These are phyloP conservation scores for Dicaeum eximium DNA, from an alignment of 2,113 vertebrate genomes.

Conservation along the genomic window DNA sequence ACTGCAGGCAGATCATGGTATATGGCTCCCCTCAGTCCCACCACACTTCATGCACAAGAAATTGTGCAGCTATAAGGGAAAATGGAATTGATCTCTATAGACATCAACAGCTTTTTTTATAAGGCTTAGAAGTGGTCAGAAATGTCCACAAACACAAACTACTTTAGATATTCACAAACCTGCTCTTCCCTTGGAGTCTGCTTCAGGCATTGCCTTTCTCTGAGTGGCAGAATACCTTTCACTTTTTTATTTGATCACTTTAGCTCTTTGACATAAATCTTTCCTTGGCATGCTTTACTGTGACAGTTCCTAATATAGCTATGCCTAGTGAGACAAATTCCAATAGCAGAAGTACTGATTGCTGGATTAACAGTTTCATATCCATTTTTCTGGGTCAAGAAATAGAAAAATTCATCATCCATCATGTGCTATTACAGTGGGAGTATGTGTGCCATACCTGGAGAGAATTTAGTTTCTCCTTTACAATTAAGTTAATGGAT, in stretches of 20 bases:
- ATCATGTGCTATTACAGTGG: neutral
- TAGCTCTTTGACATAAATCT: conserved; percentile 1
- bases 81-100: neutral
- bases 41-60: neutral
- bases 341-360: neutral
- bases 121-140: neutral
- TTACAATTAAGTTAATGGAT: neutral
- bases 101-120: neutral
- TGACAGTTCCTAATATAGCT: conserved; percentile 33
- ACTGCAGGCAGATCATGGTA: neutral
- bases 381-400: neutral
- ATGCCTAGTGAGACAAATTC: conserved; percentile 20
- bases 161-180: neutral
- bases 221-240: neutral
- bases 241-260: conserved; percentile 33
- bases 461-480: neutral
- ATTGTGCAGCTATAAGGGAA: neutral
- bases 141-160: neutral
- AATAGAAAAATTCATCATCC: neutral
- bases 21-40: neutral
- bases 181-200: neutral
- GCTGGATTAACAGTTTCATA: neutral
- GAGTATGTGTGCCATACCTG: neutral
- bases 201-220: neutral
- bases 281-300: neutral